These are phyloP conservation scores for Odontocolon sp. DNA, from an alignment of 2,888 invertebrate genomes.

Conservation along the genomic window DNA sequence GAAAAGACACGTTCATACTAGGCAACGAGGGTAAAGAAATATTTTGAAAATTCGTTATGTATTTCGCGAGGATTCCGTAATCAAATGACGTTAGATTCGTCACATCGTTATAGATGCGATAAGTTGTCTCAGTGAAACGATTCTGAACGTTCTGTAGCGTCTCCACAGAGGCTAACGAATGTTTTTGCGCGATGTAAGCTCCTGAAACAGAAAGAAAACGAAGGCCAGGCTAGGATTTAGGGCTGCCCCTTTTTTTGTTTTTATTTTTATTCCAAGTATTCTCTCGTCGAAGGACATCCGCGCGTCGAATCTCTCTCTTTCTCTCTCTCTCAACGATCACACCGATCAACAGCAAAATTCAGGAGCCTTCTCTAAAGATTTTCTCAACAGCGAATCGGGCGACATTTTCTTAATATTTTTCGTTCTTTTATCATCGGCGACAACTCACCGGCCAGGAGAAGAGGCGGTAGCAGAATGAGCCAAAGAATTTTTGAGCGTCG, in stretches of 20 bases:
- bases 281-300: conserved; percentile 5
- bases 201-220: conserved; percentile 80
- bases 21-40: conserved; percentile 68
- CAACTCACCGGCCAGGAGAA: conserved; percentile 84
- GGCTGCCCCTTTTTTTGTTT: conserved; percentile 44
- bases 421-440: too few species aligned
- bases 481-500: conserved; percentile 72
- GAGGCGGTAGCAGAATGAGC: conserved; percentile 82
- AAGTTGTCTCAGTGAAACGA: conserved; percentile 74
- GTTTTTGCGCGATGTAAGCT: conserved; percentile 77
- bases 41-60: conserved; percentile 71
- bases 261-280: conserved; percentile 12
- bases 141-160: conserved; percentile 75
- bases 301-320: not conserved
- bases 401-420: not conserved
- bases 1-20: conserved; percentile 74
- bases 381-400: not conserved
- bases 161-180: conserved; percentile 77
- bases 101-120: conserved; percentile 73
- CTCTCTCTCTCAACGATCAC: conserved; percentile 22
- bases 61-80: conserved; percentile 72
- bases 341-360: not conserved
- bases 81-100: conserved; percentile 69
- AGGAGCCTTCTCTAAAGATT: conserved; percentile 9
- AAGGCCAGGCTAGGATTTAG: conserved; percentile 70